Conservation (phyloP, 2,797 vertebrate species). For the Helostoma temminkii region DNA sequence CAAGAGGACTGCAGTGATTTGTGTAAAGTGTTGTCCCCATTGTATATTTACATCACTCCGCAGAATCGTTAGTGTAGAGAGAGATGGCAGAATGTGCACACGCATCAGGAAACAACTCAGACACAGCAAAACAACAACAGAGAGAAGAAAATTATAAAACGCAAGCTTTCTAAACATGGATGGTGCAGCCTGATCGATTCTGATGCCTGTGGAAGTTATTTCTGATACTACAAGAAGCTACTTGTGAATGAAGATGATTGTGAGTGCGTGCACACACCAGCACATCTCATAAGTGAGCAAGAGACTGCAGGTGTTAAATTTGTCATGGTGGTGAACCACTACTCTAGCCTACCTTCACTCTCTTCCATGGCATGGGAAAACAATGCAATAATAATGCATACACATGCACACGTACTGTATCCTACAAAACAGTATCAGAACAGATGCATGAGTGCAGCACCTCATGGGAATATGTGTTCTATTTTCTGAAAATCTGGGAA, state of each 20-base stretch:
- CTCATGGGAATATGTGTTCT: conserved; percentile 63
- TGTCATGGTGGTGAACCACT: conserved; percentile 12
- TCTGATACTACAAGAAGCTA: too few species aligned
- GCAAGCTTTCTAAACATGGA: not conserved
- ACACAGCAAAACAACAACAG: too few species aligned
- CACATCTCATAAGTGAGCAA: conserved; percentile 39
- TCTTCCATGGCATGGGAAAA: conserved; percentile 16
- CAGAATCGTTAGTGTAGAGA: conserved; percentile 15
- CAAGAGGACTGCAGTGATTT: conserved; percentile 8
- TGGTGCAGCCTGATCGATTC: not conserved
- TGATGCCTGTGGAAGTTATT: conserved; percentile 7
- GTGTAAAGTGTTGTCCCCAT: conserved; percentile 22
- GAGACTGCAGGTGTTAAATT: conserved; percentile 26
- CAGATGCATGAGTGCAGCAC: conserved; percentile 57
- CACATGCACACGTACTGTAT: conserved; percentile 15
- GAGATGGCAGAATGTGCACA: conserved; percentile 7
- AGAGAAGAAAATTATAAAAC: too few species aligned
- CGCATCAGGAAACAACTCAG: too few species aligned
- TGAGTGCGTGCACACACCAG: conserved; percentile 16
- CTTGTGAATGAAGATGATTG: conserved; percentile 6
- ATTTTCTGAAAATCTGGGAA: conserved; percentile 51
- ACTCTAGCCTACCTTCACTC: conserved; percentile 21
- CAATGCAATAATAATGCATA: conserved; percentile 23
- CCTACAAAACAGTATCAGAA: conserved; percentile 36
- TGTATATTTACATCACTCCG: conserved; percentile 20